Base-by-base conservation (phyloP, 1,140 invertebrate genomes). In the Trachelipus rathkii region DNA sequence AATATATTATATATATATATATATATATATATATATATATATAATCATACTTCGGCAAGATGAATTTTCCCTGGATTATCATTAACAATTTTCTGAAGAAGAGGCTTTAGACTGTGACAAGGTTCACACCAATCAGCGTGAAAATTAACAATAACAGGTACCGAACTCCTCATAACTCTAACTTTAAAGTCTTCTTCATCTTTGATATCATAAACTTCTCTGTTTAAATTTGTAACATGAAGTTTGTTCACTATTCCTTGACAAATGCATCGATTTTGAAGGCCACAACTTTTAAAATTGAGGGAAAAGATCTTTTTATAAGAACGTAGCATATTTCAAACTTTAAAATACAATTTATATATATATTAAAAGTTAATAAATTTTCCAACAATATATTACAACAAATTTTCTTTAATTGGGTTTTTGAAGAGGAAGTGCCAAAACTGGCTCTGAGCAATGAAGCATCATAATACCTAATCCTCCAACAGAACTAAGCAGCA, bases 41-140 rank as follows among this genome's bases (percentile, higher is more conserved):
- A 46, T 21, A 75, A 70, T 44, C 73, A 71, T 71, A 78, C 79
- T 76, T 78, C 77, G 66, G 78, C 81, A 15, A 78, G 68, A 71
- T 80, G 78, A 10, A 82, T 74, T 60, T 50, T 44, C 11, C 75
- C 79, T 21, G 69, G 33, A 70, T 77, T 76, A 33, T 78, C 77
- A 24, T 69, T 21, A 15, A 78, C 79, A 69, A 82, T 77, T 21
- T 78, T 74, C 53, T 79, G 67, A 19, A 83, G 72, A 44, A 82
- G 45, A 23, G 82, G 82, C 23, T 72, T 80, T 46, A 83, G 78
- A 11, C 77, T 79, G n/a, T 81, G 80, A 53, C 82, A 83, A n/a
- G 82, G 82, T 60, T 82, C 82, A 71, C 82, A 83, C 82, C 82
- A 83, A 15, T 79, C 78, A 44, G 82, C 82, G 70, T 79, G 78